Conservation (phyloP, 2,888 invertebrate species). For the Drosophila hamatofila region DNA sequence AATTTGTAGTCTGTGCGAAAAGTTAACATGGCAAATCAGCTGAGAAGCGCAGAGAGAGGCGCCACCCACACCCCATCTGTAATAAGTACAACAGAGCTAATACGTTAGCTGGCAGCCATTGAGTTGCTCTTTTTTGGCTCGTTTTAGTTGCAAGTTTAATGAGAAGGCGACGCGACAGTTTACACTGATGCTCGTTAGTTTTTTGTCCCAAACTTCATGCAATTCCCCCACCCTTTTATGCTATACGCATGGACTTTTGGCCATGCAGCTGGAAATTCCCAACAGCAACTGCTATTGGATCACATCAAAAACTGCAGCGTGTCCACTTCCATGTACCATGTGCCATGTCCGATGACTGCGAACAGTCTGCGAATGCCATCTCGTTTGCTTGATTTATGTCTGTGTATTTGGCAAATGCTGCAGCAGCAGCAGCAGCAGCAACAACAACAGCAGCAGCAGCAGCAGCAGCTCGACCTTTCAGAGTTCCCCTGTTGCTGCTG, state of each 20-base stretch:
- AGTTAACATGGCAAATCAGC: slow-evolving; percentile 35
- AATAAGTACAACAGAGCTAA: slow-evolving; percentile 37
- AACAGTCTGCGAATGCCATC: slow-evolving; percentile 30
- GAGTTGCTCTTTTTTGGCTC: slow-evolving; percentile 29
- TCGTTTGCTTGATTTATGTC: slow-evolving; percentile 71
- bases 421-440: slow-evolving; percentile 22
- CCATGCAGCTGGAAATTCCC: slow-evolving; percentile 48
- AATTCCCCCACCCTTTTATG: not conserved
- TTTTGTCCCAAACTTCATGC: slow-evolving; percentile 21
- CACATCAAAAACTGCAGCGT: slow-evolving; percentile 49
- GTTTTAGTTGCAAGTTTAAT: slow-evolving; percentile 63
- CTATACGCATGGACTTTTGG: slow-evolving; percentile 1
- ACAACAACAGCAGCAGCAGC: not conserved
- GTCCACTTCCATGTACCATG: slow-evolving; percentile 37
- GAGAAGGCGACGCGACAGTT: slow-evolving; percentile 53
- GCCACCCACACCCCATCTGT: not conserved
- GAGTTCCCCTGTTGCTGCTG: slow-evolving; percentile 14
- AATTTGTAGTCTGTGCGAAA: slow-evolving; percentile 46
- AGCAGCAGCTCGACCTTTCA: slow-evolving; percentile 15
- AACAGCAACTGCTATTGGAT: slow-evolving; percentile 46
- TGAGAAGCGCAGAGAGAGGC: not conserved
- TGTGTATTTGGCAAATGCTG: slow-evolving; percentile 31
- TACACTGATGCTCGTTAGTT: slow-evolving; percentile 72
- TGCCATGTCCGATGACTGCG: slow-evolving; percentile 29
- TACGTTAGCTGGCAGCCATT: slow-evolving; percentile 20